These are phyloP conservation scores for Tenodera sinensis DNA, from an alignment of 2,888 invertebrate species.

Conservation along the genomic window DNA sequence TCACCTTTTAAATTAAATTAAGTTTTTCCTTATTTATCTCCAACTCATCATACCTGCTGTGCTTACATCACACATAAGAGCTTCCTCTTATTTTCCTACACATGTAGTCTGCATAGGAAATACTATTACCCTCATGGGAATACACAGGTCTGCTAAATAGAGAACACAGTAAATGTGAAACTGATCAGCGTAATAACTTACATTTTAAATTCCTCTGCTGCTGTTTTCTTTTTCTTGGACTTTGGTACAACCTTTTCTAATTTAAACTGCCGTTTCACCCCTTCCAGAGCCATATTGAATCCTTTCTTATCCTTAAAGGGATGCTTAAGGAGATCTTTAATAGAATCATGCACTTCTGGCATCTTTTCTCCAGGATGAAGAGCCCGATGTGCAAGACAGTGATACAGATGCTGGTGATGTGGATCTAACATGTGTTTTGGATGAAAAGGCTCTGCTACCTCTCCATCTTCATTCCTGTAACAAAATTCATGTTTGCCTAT, in stretches of 20 bases:
- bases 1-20: no score
- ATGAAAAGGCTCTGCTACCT: conserved; percentile 47
- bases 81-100: no score
- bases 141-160: no score
- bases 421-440: conserved; percentile 53
- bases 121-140: no score
- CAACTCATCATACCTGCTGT: no score
- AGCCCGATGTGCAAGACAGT: conserved; percentile 58
- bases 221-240: conserved; percentile 18
- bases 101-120: no score
- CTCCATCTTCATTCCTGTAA: conserved; percentile 42
- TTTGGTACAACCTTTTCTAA: conserved; percentile 45
- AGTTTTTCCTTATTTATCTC: no score
- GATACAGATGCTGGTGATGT: conserved; percentile 51
- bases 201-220: conserved; percentile 27
- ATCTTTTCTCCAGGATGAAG: conserved; percentile 56
- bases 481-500: not conserved
- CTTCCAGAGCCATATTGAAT: not conserved
- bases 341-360: conserved; percentile 50
- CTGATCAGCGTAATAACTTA: not conserved
- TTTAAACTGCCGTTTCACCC: conserved; percentile 44
- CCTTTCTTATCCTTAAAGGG: not conserved
- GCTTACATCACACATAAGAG: no score
- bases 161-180: no score
- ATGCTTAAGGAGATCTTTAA: not conserved